phyloP scores from a whole-genome alignment of 2,113 vertebrate genomes.

The Polyodon spathula region DNA sequence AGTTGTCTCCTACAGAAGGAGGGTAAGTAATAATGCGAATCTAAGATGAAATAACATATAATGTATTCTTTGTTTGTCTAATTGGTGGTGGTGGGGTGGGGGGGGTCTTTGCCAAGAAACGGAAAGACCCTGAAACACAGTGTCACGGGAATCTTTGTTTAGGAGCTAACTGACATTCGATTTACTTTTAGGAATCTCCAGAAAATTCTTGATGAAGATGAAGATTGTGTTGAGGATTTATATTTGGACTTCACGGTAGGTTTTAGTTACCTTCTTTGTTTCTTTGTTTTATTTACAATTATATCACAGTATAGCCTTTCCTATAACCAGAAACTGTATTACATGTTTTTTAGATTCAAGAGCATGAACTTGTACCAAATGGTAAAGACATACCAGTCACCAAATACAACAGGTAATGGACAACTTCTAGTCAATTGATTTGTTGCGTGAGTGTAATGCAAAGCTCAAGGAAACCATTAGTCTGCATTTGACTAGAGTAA shows the following conservation, averaged over 20 bases:
- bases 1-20: constrained; percentile 39
- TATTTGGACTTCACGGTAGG: constrained; percentile 47
- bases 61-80: no score
- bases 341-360: constrained; percentile 15
- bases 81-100: no score
- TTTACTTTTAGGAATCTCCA: constrained; percentile 28
- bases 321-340: no score
- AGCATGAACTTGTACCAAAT: constrained; percentile 43
- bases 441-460: neutral
- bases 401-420: constrained; percentile 43
- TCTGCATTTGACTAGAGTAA: no score
- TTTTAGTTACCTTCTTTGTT: neutral
- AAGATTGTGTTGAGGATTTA: constrained; percentile 20
- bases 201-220: constrained; percentile 36
- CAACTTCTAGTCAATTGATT: neutral
- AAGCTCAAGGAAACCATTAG: no score
- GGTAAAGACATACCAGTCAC: constrained; percentile 43
- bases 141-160: neutral
- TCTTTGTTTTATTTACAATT: no score
- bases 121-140: no score
- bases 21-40: constrained; percentile 34
- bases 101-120: no score
- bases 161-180: constrained; percentile 15
- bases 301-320: neutral
- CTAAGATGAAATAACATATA: no score